Evolutionary conservation across 2,113 vertebrate species (phyloP), one percentile per base, ranked within the genome.

Genomic region (Illadopsis cleaveri): DNA sequence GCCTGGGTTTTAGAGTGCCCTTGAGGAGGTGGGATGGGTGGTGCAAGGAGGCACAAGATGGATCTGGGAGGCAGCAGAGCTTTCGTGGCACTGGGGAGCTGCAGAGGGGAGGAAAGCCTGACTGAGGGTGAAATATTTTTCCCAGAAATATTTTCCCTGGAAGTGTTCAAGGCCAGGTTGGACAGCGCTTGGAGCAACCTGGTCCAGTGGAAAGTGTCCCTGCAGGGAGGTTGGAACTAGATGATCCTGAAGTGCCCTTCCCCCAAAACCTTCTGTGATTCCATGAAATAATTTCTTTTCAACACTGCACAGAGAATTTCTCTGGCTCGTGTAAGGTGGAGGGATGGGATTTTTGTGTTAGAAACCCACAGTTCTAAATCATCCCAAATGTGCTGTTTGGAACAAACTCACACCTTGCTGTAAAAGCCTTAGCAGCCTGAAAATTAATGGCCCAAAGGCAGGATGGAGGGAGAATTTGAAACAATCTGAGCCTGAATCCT

Each of bases 131-230:
- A 44, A 91, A 73, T 54, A 23, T 81, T 89, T 85, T 60, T 54
- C 70, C 40, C 69, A 80, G 73, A 90, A 94, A 85, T 56, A 18
- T 18, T 65, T 90, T 60, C 12, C 64, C 56, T 90, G 71, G 56
- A 77, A 83, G 4, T 12, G 31, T 37, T 44, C 50, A 44, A 62
- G 18, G 56, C 64, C 22, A 56, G 48, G 27, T 37, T 90, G 64
- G 80, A 50, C 7, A 28, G 31, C 31, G 42, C 27, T 90, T 42
- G 42, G 71, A 70, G 15, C 28, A 90, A 20, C 22, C 64, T 83
- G 79, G 22, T 19, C 22, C 44, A 62, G 31, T 40, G 35, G 42
- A 62, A 83, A 27, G 42, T 50, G 35, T 33, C 48, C 35, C 71
- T 70, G 42, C 31, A 33, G 64, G 35, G 56, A 53, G 22, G 10